Evolutionary conservation across 2,113 vertebrate species (phyloP), one percentile per base, ranked within the genome.

Genomic region (Silurus glanis): DNA sequence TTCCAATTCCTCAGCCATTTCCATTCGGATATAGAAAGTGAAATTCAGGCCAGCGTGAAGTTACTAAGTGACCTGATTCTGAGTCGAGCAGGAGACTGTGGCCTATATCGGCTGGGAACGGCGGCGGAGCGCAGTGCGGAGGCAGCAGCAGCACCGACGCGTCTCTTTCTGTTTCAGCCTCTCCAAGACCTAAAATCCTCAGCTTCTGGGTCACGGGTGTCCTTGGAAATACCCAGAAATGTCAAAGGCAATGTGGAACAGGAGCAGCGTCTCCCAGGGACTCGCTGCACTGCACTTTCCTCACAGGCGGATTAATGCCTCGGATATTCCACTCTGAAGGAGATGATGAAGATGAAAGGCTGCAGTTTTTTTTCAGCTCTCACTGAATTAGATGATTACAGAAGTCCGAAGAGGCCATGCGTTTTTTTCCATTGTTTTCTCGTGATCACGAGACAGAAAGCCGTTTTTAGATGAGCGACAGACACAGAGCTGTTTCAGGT

Each of bases 21-120:
- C 75, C 62, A 86, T 90, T 89, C 45, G 74, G 76, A 87, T 89
- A 86, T 74, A 80, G 86, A 88, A 87, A 85, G 74, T 83, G 88
- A 84, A 88, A 90, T 87, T 91, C 87, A 90, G 91, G 88, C 79
- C 89, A 89, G 49, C 16, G 86, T 88, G 86, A 90, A 89, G 90
- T 89, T 85, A 83, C 85, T 74, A 88, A 79, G 84, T 88, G 89
- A 89, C 89, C 88, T 89, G 86, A 80, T 87, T 91, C 85, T 58
- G 71, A 88, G 51, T 89, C 64, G 86, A 89, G 88, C 72, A 85
- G 76, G 85, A 86, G 81, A 76, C 61, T 75, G 86, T 71, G 91
- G 51, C 90, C 90, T 90, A 90, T 88, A 90, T 91, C 85, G 10
- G 6, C 16, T 51, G 49, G 37, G 49, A 56, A 61, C 76, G 59